phyloP scores from a whole-genome alignment of 2,797 vertebrate species.

The Acipenser transmontanus region DNA sequence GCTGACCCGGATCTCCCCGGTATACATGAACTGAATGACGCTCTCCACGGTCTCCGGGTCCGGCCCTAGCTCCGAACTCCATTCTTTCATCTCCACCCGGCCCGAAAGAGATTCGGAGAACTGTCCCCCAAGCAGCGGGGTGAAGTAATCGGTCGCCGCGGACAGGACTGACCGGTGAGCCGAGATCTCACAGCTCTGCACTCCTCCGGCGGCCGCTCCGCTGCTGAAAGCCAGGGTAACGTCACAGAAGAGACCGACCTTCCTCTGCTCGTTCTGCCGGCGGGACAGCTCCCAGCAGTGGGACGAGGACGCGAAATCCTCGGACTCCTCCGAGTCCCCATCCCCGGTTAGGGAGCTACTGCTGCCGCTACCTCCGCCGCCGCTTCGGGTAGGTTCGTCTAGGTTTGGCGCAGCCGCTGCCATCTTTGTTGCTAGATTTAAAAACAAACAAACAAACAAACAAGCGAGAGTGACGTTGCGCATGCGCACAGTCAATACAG shows the following conservation, averaged over 20 bases:
- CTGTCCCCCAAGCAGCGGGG: slow-evolving; percentile 79
- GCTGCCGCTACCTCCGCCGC: slow-evolving; percentile 35
- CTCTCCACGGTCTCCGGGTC: slow-evolving; percentile 88
- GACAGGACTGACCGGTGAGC: slow-evolving; percentile 87
- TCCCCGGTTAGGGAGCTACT: slow-evolving; percentile 59
- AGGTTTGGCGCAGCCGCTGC: slow-evolving; percentile 48
- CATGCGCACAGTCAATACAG: too few relatives aligned
- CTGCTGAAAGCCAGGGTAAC: slow-evolving; percentile 85
- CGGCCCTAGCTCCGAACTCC: slow-evolving; percentile 86
- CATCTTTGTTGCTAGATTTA: slow-evolving; percentile 36
- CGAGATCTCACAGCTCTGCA: slow-evolving; percentile 70
- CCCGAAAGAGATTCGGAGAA: slow-evolving; percentile 84
- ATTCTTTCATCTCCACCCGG: slow-evolving; percentile 87
- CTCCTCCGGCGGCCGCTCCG: slow-evolving; percentile 43
- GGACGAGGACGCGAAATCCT: slow-evolving; percentile 78
- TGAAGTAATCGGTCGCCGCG: slow-evolving; percentile 87
- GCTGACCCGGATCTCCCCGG: slow-evolving; percentile 82
- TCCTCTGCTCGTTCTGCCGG: slow-evolving; percentile 88
- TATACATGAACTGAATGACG: slow-evolving; percentile 89
- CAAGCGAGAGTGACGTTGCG: too few relatives aligned
- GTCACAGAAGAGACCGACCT: slow-evolving; percentile 87
- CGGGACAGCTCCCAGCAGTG: slow-evolving; percentile 86
- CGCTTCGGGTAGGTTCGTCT: slow-evolving; percentile 46
- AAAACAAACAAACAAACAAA: slow-evolving; percentile 21
- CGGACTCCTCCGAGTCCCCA: slow-evolving; percentile 73